A percentile compares a stretch with the other conserved stretches of the same genome.
Conservation (phyloP, 2,797 vertebrate genomes). For the Rhynchotus rufescens region DNA sequence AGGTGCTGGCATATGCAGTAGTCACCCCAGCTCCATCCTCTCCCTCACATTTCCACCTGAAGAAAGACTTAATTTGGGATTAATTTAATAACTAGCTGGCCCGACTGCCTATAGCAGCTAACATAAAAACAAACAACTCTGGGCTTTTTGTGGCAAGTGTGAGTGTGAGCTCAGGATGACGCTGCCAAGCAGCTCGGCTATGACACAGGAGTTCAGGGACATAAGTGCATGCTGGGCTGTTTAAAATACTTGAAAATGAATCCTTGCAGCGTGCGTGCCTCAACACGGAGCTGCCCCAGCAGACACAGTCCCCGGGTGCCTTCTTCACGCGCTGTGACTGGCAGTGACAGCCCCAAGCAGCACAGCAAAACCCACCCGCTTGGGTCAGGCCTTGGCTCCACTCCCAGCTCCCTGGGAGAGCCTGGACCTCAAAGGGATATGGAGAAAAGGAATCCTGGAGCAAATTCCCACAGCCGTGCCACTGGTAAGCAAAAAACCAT, state of each 20-base stretch:
- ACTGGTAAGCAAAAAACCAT: not conserved
- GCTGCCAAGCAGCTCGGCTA: not conserved
- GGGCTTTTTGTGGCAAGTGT: not conserved
- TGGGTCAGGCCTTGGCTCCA: not conserved
- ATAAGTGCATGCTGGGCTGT: not conserved
- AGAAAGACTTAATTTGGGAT: not conserved
- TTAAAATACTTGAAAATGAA: constrained; percentile 36
- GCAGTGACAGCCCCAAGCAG: constrained; percentile 47
- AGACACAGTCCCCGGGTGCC: accelerated
- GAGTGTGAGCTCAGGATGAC: not conserved
- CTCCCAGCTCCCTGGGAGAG: not conserved
- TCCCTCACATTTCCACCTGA: not conserved
- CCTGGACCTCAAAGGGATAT: not conserved
- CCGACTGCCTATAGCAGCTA: not conserved
- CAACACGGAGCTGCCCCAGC: not conserved
- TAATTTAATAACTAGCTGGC: not conserved
- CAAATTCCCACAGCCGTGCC: not conserved
- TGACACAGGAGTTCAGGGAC: not conserved
- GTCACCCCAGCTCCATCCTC: not conserved
- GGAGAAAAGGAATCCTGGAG: not conserved
- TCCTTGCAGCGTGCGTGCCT: constrained; percentile 9
- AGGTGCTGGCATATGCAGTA: not conserved
- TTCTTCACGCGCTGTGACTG: constrained; percentile 34
- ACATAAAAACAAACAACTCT: not conserved
- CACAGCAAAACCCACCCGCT: not conserved